Conservation (phyloP, 2,888 invertebrate species). For the Diaprepes abbreviatus region DNA sequence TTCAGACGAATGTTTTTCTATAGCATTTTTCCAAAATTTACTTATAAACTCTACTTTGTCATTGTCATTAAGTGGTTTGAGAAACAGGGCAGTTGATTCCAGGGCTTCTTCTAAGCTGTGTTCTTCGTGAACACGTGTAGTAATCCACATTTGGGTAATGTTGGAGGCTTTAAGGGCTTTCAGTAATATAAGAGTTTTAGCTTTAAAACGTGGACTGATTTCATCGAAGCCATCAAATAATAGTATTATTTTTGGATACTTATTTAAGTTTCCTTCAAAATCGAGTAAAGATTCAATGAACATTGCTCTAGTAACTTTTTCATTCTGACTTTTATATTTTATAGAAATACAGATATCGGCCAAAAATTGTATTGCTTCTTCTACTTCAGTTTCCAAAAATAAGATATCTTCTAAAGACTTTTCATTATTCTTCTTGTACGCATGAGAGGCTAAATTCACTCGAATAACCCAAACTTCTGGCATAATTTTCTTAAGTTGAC, state of each 20-base stretch:
- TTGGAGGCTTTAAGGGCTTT: slow-evolving; percentile 16
- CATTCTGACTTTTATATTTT: not conserved
- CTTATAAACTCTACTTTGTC: slow-evolving; percentile 23
- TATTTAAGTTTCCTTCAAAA: not conserved
- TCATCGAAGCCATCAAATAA: slow-evolving; percentile 43
- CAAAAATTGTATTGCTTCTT: slow-evolving; percentile 18
- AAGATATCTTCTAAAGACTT: not conserved
- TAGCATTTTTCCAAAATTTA: slow-evolving; percentile 27
- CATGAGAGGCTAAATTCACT: not conserved
- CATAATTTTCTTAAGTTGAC: slow-evolving; percentile 5
- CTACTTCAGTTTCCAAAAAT: not conserved
- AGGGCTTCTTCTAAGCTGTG: slow-evolving; percentile 16
- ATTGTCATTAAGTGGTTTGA: not conserved
- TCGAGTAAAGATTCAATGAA: slow-evolving; percentile 18
- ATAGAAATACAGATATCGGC: slow-evolving; percentile 3
- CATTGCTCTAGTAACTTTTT: slow-evolving; percentile 20
- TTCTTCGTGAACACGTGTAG: slow-evolving; percentile 22
- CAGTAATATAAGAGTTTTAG: slow-evolving; percentile 30
- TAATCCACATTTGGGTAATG: slow-evolving; percentile 24
- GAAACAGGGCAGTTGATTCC: slow-evolving; percentile 3
- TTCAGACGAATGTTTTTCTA: not conserved
- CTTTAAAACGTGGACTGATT: slow-evolving; percentile 29
- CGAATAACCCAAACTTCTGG: not conserved
- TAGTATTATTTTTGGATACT: slow-evolving; percentile 17
- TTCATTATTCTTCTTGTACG: not conserved